These are phyloP conservation scores for Oxycera nigricornis DNA, from an alignment of 2,888 invertebrate species.

Conservation along the genomic window DNA sequence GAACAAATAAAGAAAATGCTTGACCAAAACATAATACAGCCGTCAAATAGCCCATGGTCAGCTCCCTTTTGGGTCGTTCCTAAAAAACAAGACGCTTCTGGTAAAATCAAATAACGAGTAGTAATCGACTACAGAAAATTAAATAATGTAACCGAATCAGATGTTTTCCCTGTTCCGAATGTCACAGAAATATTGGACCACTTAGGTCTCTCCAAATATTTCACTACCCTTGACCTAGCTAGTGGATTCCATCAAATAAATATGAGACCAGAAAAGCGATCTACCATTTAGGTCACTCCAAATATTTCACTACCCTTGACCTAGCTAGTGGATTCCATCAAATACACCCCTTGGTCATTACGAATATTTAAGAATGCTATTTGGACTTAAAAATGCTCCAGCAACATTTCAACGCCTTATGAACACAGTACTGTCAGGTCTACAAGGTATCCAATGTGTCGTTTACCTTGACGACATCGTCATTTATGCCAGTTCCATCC, in stretches of 20 bases:
- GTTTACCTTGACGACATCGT: slow-evolving; percentile 32
- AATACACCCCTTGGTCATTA: too few species aligned
- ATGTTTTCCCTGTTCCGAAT: slow-evolving; percentile 55
- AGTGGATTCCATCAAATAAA: slow-evolving; percentile 58
- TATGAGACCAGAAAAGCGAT: slow-evolving; percentile 50
- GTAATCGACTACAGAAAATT: slow-evolving; percentile 58
- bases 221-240: slow-evolving; percentile 57
- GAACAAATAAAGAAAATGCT: slow-evolving; percentile 29
- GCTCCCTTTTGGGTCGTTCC: slow-evolving; percentile 49
- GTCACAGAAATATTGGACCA: slow-evolving; percentile 56
- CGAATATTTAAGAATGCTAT: slow-evolving; percentile 55
- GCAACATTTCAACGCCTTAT: slow-evolving; percentile 54
- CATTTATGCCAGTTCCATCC: background rate
- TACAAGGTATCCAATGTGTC: slow-evolving; percentile 44
- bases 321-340: too few species aligned
- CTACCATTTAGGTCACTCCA: slow-evolving; percentile 54
- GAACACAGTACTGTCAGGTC: slow-evolving; percentile 50
- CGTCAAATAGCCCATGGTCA: slow-evolving; percentile 47
- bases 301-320: too few species aligned
- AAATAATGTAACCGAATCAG: slow-evolving; percentile 56
- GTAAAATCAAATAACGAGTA: slow-evolving; percentile 51
- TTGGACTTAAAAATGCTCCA: slow-evolving; percentile 59
- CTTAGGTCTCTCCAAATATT: slow-evolving; percentile 55
- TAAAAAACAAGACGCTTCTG: slow-evolving; percentile 49
- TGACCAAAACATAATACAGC: slow-evolving; percentile 47